Percentiles rank a stretch among this genome's conserved stretches.
Evolutionary conservation across 2,113 vertebrate species (phyloP).

Genomic region (Piaya cayana): DNA sequence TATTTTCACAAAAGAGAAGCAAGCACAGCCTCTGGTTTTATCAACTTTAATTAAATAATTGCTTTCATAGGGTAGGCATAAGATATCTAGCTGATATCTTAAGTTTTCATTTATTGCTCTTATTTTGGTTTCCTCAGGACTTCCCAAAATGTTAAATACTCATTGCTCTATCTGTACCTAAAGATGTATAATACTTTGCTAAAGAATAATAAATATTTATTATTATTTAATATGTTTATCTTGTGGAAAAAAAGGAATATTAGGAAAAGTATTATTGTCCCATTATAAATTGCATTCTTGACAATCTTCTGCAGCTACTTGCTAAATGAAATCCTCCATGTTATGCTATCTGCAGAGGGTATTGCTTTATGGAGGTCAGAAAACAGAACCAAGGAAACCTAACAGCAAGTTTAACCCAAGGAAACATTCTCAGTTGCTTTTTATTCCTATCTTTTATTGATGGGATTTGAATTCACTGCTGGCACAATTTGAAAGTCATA

Average conservation of each 20-base stretch:
- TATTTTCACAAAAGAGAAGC: not conserved
- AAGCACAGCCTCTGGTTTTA: not conserved
- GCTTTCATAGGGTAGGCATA: not conserved
- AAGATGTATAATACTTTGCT: not conserved
- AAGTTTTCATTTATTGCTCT: not conserved
- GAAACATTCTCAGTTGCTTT: not conserved
- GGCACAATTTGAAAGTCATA: not conserved
- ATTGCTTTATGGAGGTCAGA: not conserved
- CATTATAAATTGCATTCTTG: not conserved
- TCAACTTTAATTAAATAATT: not conserved
- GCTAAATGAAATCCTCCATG: fast-evolving
- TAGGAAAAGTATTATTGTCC: not conserved
- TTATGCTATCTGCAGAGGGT: not conserved
- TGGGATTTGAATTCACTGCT: not conserved
- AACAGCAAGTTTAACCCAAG: not conserved
- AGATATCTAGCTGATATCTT: not conserved
- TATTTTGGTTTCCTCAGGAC: not conserved
- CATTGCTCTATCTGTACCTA: not conserved
- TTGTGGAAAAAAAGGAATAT: not conserved
- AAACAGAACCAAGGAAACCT: not conserved
- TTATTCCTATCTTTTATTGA: not conserved
- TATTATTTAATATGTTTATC: not conserved
- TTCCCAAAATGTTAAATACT: not conserved
- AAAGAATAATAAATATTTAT: not conserved
- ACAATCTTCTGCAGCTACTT: not conserved